These are phyloP conservation scores for Palythoa grandis DNA, from an alignment of 92 coral and sea anemone species.

Conservation along the genomic window DNA sequence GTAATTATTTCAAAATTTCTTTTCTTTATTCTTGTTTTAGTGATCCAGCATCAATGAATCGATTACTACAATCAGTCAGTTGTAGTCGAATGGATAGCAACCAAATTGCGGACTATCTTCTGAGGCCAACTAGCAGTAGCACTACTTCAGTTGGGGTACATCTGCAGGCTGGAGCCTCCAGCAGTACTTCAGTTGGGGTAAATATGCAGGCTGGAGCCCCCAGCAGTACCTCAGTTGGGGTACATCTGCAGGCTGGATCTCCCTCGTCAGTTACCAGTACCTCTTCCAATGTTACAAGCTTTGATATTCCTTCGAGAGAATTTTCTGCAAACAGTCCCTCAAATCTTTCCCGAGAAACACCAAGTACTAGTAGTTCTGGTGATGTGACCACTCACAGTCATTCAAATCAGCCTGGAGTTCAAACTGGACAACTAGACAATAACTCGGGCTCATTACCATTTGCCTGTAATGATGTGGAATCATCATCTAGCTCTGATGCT, in stretches of 20 bases:
- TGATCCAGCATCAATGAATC: constrained; percentile 63
- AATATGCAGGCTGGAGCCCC: background rate
- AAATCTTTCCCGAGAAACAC: background rate
- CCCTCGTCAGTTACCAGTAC: background rate
- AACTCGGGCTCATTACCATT: background rate
- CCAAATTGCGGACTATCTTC: constrained; percentile 64
- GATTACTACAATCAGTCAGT: constrained; percentile 69
- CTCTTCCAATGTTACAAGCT: background rate
- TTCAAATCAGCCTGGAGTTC: background rate
- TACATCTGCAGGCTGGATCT: background rate
- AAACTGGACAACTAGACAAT: background rate
- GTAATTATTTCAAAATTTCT: background rate
- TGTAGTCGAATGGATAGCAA: constrained; percentile 67
- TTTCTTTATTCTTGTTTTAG: constrained; percentile 39
- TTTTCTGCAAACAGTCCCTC: background rate
- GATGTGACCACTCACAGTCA: background rate
- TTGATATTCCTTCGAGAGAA: background rate
- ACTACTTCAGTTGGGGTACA: constrained; percentile 24
- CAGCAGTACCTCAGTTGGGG: constrained; percentile 7
- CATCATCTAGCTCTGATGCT: background rate
- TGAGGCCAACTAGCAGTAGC: constrained; percentile 49
- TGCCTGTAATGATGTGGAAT: background rate
- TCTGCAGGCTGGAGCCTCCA: background rate
- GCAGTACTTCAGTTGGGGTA: constrained; percentile 20
- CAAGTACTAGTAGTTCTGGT: background rate